Evolutionary conservation across 2,113 vertebrate genomes (phyloP), one percentile per base, ranked within the genome.

Genomic region (Siphamia tubifer): DNA sequence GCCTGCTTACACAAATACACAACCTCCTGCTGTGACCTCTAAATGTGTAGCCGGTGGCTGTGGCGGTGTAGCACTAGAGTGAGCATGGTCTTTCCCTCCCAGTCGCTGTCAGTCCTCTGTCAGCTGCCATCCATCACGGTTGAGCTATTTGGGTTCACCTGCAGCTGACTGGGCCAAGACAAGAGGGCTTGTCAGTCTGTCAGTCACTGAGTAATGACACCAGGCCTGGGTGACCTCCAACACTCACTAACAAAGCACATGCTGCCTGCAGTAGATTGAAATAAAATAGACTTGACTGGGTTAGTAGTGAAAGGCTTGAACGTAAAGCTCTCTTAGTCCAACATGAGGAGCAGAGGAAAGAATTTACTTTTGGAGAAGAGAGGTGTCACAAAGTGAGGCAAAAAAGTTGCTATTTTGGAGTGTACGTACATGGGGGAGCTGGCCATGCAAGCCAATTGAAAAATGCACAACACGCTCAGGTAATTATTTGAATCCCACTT

Each of bases 71-170:
- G 42, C 48, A 47, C 63, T 74, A 4, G 4, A 74, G 57, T 71
- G 65, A 30, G 54, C 16, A 25, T 24, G 2, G 75, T 70, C 77
- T 88, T 83, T 89, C 86, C 77, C 79, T 74, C 17, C 32, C 89
- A 87, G 92, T 91, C 63, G 35, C 88, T 77, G 79, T 90, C 90
- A 92, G 91, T 90, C 92, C 91, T 85, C 91, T 93, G 89, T 87
- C 71, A 90, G 87, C 85, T 56, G 77, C 86, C 85, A 95, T 96
- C 94, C 90, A 94, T 97, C 94, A 96, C 66, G 56, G 82, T 84
- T 85, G 79, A 47, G 61, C 78, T 89, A 82, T 90, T 90, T 0
- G 64, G 87, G 92, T 92, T 94, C 91, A 92, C 86, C 92, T 84
- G 57, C 85, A 89, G 92, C 90, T 89, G 90, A 92, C 91, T 89